These are phyloP conservation scores for Hymenochirus boettgeri DNA, from an alignment of 2,113 vertebrate species.

Conservation along the genomic window DNA sequence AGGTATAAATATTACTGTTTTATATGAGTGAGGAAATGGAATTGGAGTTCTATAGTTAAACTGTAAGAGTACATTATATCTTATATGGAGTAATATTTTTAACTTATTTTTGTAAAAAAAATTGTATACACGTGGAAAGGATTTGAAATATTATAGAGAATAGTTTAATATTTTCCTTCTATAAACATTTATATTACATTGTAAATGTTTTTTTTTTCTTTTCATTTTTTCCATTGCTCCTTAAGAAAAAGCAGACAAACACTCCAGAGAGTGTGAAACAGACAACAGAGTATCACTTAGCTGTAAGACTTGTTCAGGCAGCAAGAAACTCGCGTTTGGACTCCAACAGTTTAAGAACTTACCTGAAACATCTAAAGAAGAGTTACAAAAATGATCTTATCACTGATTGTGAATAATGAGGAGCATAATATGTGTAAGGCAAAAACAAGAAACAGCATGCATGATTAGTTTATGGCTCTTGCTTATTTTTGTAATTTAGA, in stretches of 20 bases:
- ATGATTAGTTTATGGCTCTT: no score
- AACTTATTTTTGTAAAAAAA: no score
- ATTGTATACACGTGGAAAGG: no score
- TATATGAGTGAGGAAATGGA: no score
- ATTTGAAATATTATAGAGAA: no score
- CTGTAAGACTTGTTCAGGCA: conserved; percentile 77
- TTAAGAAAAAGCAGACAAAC: conserved; percentile 72
- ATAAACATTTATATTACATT: no score
- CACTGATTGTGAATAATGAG: conserved; percentile 23
- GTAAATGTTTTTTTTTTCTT: conserved; percentile 44
- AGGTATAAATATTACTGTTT: no score
- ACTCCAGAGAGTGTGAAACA: conserved; percentile 70
- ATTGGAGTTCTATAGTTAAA: no score
- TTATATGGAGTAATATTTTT: no score
- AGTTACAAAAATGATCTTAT: conserved; percentile 69
- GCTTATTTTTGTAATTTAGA: no score
- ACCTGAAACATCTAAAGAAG: conserved; percentile 79
- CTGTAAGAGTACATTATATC: no score
- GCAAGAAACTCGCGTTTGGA: conserved; percentile 88
- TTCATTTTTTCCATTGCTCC: conserved; percentile 31
- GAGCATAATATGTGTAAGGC: not conserved
- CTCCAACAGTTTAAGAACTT: conserved; percentile 73
- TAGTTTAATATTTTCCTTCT: no score
- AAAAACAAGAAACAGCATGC: not conserved
- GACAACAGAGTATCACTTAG: conserved; percentile 75